phyloP scores from a whole-genome alignment of 2,113 vertebrate genomes.

The Gadus chalcogrammus region DNA sequence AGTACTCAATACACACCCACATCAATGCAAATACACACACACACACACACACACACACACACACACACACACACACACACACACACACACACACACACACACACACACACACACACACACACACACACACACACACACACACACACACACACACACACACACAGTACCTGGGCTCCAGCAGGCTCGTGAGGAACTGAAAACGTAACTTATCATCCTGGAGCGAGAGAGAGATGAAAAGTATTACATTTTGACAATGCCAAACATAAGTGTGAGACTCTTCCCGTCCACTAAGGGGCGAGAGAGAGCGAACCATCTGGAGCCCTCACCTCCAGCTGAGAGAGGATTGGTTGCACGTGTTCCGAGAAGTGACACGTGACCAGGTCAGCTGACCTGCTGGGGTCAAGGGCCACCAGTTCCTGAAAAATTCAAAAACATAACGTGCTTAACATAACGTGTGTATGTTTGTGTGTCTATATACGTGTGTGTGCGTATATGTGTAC shows the following conservation, averaged over 20 bases:
- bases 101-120: conserved; percentile 10
- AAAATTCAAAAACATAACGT: conserved; percentile 20
- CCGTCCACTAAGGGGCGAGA: background rate
- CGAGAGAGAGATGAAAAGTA: background rate
- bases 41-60: no score
- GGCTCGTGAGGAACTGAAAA: conserved; percentile 84
- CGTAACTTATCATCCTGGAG: conserved; percentile 80
- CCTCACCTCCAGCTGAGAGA: conserved; percentile 82
- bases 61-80: background rate
- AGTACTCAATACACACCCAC: background rate
- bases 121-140: conserved; percentile 5
- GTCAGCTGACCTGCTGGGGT: conserved; percentile 87
- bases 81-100: background rate
- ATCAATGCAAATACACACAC: background rate
- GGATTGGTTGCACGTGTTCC: conserved; percentile 78
- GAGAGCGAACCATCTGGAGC: background rate
- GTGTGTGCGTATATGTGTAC: conserved; percentile 3
- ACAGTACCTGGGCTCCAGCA: conserved; percentile 84
- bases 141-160: background rate
- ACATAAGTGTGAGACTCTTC: background rate
- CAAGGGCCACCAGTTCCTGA: conserved; percentile 85
- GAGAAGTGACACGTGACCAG: conserved; percentile 83
- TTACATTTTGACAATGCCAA: background rate
- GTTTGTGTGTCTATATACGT: conserved; percentile 63
- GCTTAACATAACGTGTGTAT: background rate